phyloP scores from a whole-genome alignment of 1,140 invertebrate genomes.

The Conus ventricosus region DNA sequence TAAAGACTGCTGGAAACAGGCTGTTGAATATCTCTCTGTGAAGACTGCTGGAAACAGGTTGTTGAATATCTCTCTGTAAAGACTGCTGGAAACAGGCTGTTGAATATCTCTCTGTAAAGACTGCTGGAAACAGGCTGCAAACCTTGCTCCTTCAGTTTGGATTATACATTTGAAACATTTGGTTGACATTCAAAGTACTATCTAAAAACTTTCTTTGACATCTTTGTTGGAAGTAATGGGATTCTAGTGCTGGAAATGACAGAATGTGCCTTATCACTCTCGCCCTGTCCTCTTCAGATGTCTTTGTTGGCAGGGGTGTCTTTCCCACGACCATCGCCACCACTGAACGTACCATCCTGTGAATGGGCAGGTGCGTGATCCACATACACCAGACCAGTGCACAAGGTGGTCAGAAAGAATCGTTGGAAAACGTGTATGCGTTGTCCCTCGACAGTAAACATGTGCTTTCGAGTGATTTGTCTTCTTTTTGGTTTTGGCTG shows the following conservation, averaged over 20 bases:
- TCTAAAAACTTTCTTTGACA: slow-evolving; percentile 40
- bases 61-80: slow-evolving; percentile 43
- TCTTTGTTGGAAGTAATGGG: slow-evolving; percentile 45
- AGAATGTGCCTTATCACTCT: slow-evolving; percentile 44
- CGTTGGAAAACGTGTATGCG: background rate
- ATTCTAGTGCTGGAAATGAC: slow-evolving; percentile 41
- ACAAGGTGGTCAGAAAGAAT: too few relatives aligned
- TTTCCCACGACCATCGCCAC: background rate
- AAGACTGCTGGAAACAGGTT: slow-evolving; percentile 6
- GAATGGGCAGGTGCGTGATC: background rate
- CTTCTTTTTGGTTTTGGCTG: background rate
- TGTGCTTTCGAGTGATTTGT: background rate
- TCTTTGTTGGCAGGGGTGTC: background rate
- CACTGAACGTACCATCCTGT: background rate
- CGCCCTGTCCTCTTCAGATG: background rate
- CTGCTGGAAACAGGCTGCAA: slow-evolving; percentile 4
- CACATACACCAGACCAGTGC: background rate
- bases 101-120: slow-evolving; percentile 42
- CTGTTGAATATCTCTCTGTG: slow-evolving; percentile 43
- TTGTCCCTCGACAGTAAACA: background rate
- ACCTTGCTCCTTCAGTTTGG: slow-evolving; percentile 24
- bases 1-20: slow-evolving; percentile 28
- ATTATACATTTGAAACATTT: slow-evolving; percentile 45
- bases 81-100: slow-evolving; percentile 11
- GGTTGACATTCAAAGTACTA: slow-evolving; percentile 36